phyloP scores from a whole-genome alignment of 2,888 invertebrate species.

The Litoditis marina region DNA sequence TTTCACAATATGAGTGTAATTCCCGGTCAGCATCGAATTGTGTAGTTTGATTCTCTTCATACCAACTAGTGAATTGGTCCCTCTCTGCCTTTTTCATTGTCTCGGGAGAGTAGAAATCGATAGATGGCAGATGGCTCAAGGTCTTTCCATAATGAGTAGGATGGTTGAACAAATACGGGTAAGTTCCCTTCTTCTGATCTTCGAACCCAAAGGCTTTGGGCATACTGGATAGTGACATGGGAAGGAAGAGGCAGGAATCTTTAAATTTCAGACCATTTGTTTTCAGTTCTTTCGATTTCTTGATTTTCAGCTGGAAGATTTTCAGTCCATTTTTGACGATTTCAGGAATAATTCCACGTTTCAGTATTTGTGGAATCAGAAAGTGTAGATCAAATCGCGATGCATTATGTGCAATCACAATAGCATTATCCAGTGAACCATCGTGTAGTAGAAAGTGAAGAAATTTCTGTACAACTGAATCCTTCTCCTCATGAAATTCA shows the following conservation, averaged over 20 bases:
- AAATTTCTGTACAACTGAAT: too few species aligned
- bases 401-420: neutral
- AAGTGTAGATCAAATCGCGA: neutral
- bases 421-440: neutral
- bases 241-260: neutral
- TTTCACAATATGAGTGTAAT: neutral
- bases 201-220: neutral
- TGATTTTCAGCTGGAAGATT: neutral
- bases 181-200: neutral
- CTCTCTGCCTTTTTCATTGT: neutral
- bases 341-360: neutral
- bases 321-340: neutral
- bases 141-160: neutral
- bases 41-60: neutral
- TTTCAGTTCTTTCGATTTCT: neutral
- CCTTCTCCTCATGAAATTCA: neutral
- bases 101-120: neutral
- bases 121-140: neutral
- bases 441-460: neutral
- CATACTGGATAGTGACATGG: neutral
- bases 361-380: neutral
- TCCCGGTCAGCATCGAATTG: conserved; percentile 1
- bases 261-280: neutral
- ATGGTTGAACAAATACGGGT: conserved; percentile 6
- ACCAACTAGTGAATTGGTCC: conserved; percentile 5